Evolutionary conservation across 1,140 invertebrate species (phyloP).

Genomic region (Heliothis virescens): DNA sequence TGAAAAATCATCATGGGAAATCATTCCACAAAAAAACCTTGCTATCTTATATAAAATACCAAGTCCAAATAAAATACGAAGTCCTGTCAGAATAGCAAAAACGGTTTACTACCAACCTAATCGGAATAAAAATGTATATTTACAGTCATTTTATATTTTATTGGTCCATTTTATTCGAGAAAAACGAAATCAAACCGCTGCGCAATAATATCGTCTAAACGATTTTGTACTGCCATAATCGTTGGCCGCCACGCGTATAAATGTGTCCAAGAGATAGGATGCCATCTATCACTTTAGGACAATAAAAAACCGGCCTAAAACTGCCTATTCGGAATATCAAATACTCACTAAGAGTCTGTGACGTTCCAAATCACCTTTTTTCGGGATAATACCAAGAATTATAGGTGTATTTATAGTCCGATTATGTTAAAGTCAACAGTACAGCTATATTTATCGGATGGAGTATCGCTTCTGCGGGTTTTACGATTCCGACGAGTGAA

Average conservation of each 20-base stretch:
- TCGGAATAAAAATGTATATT: constrained; percentile 15
- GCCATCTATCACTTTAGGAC: constrained; percentile 34
- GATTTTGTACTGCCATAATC: constrained; percentile 17
- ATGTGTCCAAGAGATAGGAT: constrained; percentile 33
- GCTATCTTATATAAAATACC: too few relatives aligned
- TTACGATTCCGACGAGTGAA: constrained; percentile 30
- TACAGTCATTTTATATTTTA: constrained; percentile 6
- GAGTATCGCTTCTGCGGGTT: constrained; percentile 11
- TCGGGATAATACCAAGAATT: constrained; percentile 44
- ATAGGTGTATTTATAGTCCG: constrained; percentile 39
- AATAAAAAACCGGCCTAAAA: constrained; percentile 41
- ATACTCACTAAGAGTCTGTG: not conserved
- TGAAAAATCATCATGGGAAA: too few relatives aligned
- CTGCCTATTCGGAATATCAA: constrained; percentile 42
- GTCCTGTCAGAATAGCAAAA: too few relatives aligned
- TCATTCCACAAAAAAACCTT: too few relatives aligned
- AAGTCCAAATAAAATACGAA: too few relatives aligned
- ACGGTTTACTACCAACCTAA: too few relatives aligned
- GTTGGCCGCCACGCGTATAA: constrained; percentile 18
- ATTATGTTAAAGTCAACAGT: constrained; percentile 46
- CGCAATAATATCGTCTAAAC: constrained; percentile 7
- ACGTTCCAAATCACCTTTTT: constrained; percentile 45
- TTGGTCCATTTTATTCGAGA: constrained; percentile 21
- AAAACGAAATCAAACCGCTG: not conserved
- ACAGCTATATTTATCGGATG: constrained; percentile 36